Base-by-base conservation (phyloP, 1,140 invertebrate species). In the Platorchestia sp. region DNA sequence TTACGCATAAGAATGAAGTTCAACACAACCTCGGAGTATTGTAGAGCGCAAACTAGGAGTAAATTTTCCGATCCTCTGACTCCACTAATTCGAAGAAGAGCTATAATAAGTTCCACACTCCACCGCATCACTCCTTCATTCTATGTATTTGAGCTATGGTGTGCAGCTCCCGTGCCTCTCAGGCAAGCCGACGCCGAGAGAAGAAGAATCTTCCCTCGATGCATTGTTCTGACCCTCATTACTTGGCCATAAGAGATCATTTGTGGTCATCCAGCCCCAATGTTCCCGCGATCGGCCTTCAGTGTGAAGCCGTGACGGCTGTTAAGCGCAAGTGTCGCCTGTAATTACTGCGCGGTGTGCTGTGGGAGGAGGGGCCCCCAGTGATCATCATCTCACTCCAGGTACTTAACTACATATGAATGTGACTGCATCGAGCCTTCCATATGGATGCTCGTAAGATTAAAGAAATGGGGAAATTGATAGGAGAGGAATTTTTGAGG, bases 201-300 rank as follows among this genome's bases (percentile, higher is more conserved):
- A 41, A 89, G 41, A 89, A 45, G 91, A 93, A 47, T 93, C 91
- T 45, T 93, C 91, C 91, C 91, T 93, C 91, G 22, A 93, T 93
- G 91, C 91, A 93, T 93, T 93, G 91, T 93, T 93, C 91, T 93
- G 91, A 22, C 44, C 47, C 91, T 93, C 91, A 93, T 93, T 93
- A 93, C 91, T 93, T 40, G 43, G 41, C 91, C 45, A 93, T 93
- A 93, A 93, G 91, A 93, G 91, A 93, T 93, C 91, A 93, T 93
- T 93, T 93, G 91, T 47, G 91, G 91, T 93, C 91, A 93, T 93
- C 91, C 91, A n/a, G 91, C 6, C 91, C 91, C 91, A 16, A 45
- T 47, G 40, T 44, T 93, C 44, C 91, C 91, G 43, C 47, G 91
- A 93, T 93, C 91, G 40, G 45, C 91, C 45, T 93, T 47, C 45